Conservation (phyloP, 2,797 vertebrate species). For the Chrysocyon brachyurus region DNA sequence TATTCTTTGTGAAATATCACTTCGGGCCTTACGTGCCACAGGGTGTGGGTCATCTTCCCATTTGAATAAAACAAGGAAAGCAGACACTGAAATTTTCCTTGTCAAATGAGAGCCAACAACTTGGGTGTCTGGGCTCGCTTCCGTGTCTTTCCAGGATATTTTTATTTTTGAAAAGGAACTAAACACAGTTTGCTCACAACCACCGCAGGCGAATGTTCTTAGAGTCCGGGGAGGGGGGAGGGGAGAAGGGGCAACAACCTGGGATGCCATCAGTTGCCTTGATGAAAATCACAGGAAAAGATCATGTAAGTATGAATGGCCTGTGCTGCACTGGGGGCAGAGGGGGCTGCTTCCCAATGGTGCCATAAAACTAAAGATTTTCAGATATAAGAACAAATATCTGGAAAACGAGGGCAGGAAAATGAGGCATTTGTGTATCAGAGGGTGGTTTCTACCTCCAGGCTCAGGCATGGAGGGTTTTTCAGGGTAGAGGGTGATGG, state of each 20-base stretch:
- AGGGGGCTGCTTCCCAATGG: background rate
- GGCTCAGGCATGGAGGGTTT: background rate
- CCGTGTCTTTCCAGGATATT: background rate
- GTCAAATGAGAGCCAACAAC: background rate
- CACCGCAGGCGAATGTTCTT: too few species aligned
- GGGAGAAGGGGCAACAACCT: accelerated
- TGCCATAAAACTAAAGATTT: constrained; percentile 11
- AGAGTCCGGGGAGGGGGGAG: too few species aligned
- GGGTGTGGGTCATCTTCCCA: background rate
- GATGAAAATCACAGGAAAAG: constrained; percentile 16
- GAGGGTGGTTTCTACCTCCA: background rate
- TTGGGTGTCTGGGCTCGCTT: background rate
- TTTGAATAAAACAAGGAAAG: background rate
- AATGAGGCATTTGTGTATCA: background rate
- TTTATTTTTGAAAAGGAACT: constrained; percentile 28
- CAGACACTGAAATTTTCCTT: background rate
- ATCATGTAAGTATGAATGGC: background rate
- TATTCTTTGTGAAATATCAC: background rate
- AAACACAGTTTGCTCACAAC: background rate
- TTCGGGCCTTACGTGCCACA: background rate
- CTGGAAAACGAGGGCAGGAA: background rate
- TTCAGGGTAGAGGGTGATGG: background rate
- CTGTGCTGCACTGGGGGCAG: background rate
- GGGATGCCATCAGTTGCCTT: background rate
- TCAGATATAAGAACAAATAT: background rate